phyloP scores from a whole-genome alignment of 2,113 vertebrate species.

The Pavo muticus region DNA sequence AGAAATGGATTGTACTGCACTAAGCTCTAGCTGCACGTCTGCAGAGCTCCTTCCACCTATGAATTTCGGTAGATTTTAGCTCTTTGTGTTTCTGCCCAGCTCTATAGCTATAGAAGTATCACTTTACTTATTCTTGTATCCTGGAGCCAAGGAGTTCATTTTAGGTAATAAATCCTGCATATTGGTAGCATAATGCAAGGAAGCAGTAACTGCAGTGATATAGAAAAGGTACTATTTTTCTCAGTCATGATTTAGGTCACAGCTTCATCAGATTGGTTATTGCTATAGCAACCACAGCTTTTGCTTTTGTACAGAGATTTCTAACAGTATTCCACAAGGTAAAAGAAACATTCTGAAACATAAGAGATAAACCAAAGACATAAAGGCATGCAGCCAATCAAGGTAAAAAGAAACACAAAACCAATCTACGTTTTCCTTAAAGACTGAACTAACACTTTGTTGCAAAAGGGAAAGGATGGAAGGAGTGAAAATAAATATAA shows the following conservation, averaged over 20 bases:
- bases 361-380: conserved; percentile 38
- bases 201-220: conserved; percentile 43
- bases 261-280: conserved; percentile 85
- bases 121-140: conserved; percentile 4
- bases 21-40: not conserved
- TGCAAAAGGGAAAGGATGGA: not conserved
- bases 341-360: conserved; percentile 64
- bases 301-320: conserved; percentile 78
- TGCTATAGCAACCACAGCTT: conserved; percentile 88
- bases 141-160: conserved; percentile 65
- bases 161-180: conserved; percentile 58
- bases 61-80: not conserved
- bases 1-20: not conserved
- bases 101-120: not conserved
- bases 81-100: not conserved
- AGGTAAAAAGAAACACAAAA: not conserved
- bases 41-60: not conserved
- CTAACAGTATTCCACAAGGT: conserved; percentile 78
- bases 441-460: accelerated
- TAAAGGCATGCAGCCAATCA: not conserved
- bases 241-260: conserved; percentile 83
- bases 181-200: conserved; percentile 30
- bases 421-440: not conserved
- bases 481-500: conserved; percentile 17
- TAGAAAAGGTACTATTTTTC: conserved; percentile 77